Conservation (phyloP, 2,888 invertebrate genomes). For the Hydrotaea diabolus region DNA sequence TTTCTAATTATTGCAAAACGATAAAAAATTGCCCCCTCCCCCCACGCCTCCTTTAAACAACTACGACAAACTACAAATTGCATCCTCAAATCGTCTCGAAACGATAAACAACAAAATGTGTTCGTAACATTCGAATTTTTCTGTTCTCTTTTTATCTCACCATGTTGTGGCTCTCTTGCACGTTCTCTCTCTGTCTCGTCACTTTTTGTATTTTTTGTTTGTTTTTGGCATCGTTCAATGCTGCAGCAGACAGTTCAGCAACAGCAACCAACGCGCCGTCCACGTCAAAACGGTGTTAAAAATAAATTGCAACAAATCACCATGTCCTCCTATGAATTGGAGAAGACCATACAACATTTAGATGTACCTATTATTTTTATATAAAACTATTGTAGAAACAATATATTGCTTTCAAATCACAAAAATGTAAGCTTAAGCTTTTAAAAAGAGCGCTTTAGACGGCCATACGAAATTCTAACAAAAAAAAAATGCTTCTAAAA, state of each 20-base stretch:
- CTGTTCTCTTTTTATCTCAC: slow-evolving; percentile 67
- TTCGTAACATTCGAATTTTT: slow-evolving; percentile 57
- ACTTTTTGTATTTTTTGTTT: slow-evolving; percentile 19
- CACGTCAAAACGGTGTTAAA: slow-evolving; percentile 73
- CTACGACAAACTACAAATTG: slow-evolving; percentile 29
- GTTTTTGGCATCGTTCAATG: slow-evolving; percentile 41
- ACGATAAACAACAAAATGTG: slow-evolving; percentile 2
- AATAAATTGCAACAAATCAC: slow-evolving; percentile 72
- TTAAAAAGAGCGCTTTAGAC: slow-evolving; percentile 7
- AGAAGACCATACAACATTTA: slow-evolving; percentile 77
- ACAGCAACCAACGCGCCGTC: slow-evolving; percentile 69
- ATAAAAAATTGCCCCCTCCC: neutral
- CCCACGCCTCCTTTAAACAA: too few relatives aligned
- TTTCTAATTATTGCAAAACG: slow-evolving; percentile 15
- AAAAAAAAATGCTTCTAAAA: neutral
- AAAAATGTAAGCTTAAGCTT: slow-evolving; percentile 44
- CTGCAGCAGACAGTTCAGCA: slow-evolving; percentile 70
- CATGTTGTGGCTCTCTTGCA: slow-evolving; percentile 63
- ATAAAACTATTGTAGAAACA: slow-evolving; percentile 49
- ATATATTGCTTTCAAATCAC: slow-evolving; percentile 27
- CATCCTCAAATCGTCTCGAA: neutral
- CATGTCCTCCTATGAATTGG: slow-evolving; percentile 77
- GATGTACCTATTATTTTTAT: slow-evolving; percentile 73
- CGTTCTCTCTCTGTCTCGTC: neutral
- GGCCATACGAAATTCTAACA: neutral